Evolutionary conservation across 2,113 vertebrate genomes (phyloP).

Genomic region (Upupa epops): DNA sequence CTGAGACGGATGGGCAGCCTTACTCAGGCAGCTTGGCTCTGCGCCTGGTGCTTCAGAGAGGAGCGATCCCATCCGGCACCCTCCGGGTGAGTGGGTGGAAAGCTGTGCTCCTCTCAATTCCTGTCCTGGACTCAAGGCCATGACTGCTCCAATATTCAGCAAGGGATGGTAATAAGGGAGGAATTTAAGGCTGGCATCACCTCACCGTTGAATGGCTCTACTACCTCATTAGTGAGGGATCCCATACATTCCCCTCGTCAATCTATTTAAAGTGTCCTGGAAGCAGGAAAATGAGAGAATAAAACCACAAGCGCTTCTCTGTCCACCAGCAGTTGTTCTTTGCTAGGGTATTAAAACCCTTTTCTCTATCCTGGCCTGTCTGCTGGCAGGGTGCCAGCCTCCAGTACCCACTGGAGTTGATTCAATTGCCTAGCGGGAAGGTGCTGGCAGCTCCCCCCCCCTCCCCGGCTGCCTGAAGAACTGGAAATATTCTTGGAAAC

Average conservation of each 20-base stretch:
- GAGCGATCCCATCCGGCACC: neutral
- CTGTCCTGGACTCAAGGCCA: neutral
- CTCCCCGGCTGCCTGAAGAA: neutral
- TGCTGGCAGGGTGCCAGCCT: slow-evolving; percentile 54
- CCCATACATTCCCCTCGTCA: slow-evolving; percentile 67
- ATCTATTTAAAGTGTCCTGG: slow-evolving; percentile 77
- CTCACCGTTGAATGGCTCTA: slow-evolving; percentile 52
- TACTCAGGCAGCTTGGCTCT: neutral
- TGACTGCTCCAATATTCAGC: neutral
- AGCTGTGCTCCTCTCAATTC: slow-evolving; percentile 8
- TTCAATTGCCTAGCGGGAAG: neutral
- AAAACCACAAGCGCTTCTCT: slow-evolving; percentile 76
- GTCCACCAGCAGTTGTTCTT: slow-evolving; percentile 71
- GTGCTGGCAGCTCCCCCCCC: neutral
- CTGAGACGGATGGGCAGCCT: neutral
- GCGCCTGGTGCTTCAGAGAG: neutral
- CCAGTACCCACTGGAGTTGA: slow-evolving; percentile 64
- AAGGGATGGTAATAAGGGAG: slow-evolving; percentile 32
- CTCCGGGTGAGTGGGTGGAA: slow-evolving; percentile 10
- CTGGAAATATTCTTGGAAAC: neutral
- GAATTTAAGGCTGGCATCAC: slow-evolving; percentile 38
- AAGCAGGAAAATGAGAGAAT: slow-evolving; percentile 74
- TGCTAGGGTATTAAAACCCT: slow-evolving; percentile 67
- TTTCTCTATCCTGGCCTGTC: slow-evolving; percentile 57
- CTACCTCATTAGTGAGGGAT: slow-evolving; percentile 73